These are phyloP conservation scores for cattle (Bos taurus) DNA, from an alignment of 2,113 vertebrate species.

Conservation along the genomic window DNA sequence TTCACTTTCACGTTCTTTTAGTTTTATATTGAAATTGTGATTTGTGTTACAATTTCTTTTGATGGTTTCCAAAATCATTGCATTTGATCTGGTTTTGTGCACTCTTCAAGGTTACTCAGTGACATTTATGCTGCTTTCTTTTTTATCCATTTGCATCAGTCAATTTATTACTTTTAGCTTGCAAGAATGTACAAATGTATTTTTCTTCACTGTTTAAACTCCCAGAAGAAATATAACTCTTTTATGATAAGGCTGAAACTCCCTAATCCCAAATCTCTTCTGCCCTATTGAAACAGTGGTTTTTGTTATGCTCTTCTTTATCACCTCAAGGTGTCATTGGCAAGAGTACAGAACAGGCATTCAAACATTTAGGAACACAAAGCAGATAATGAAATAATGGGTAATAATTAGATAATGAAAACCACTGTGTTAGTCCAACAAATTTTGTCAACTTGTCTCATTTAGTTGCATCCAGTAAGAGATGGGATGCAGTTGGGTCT, in stretches of 20 bases:
- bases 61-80: background rate
- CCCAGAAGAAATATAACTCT: background rate
- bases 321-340: slow-evolving; percentile 5
- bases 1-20: background rate
- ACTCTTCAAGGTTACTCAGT: background rate
- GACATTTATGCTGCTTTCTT: background rate
- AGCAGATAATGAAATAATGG: background rate
- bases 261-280: background rate
- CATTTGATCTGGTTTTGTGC: background rate
- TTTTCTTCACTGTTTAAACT: slow-evolving; percentile 5
- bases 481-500: background rate
- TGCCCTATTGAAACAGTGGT: background rate
- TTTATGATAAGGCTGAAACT: background rate
- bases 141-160: background rate
- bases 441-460: slow-evolving; percentile 10
- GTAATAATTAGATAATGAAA: slow-evolving; percentile 9
- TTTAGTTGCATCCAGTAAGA: background rate
- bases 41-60: background rate
- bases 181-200: background rate
- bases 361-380: slow-evolving; percentile 12
- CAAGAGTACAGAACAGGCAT: background rate
- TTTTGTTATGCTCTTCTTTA: background rate
- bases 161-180: background rate
- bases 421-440: background rate
- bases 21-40: background rate